Conservation (phyloP, 2,888 invertebrate genomes). For the Tetheella fluctuosa region DNA sequence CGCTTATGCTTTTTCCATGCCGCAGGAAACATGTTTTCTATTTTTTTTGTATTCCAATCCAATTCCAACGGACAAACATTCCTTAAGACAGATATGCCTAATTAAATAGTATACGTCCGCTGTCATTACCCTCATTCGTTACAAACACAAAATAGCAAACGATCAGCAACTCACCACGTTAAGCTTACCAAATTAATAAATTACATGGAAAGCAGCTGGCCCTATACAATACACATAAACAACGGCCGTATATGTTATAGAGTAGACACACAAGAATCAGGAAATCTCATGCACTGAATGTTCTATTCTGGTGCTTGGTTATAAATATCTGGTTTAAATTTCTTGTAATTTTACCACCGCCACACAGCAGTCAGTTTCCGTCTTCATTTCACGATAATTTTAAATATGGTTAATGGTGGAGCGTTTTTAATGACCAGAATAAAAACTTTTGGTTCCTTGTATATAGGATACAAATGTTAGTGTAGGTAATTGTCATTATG, state of each 20-base stretch:
- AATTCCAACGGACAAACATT: conserved; percentile 23
- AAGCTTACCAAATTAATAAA: conserved; percentile 25
- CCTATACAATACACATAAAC: conserved; percentile 24
- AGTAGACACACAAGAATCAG: conserved; percentile 43
- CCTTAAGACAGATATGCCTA: conserved; percentile 27
- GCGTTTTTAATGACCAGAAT: not conserved
- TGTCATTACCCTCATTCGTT: conserved; percentile 2
- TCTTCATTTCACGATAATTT: not conserved
- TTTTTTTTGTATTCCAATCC: conserved; percentile 43
- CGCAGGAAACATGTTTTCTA: conserved; percentile 56
- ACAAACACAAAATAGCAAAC: not conserved
- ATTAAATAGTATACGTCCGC: conserved; percentile 14
- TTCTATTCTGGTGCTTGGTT: conserved; percentile 53
- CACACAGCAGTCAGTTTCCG: conserved; percentile 25
- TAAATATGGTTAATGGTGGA: not conserved
- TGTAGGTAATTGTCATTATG: not conserved
- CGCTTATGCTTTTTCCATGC: conserved; percentile 34
- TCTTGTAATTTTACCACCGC: conserved; percentile 43
- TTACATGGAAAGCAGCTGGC: conserved; percentile 30
- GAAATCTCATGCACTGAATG: conserved; percentile 48
- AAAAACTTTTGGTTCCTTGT: not conserved
- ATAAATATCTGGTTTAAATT: conserved; percentile 53
- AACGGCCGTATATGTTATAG: conserved; percentile 23
- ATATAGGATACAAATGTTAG: not conserved
- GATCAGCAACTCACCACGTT: not conserved